Percentiles rank a stretch among this genome's conserved stretches.
Evolutionary conservation across 2,888 invertebrate genomes (phyloP).

Genomic region (Caenorhabditis doughertyi): DNA sequence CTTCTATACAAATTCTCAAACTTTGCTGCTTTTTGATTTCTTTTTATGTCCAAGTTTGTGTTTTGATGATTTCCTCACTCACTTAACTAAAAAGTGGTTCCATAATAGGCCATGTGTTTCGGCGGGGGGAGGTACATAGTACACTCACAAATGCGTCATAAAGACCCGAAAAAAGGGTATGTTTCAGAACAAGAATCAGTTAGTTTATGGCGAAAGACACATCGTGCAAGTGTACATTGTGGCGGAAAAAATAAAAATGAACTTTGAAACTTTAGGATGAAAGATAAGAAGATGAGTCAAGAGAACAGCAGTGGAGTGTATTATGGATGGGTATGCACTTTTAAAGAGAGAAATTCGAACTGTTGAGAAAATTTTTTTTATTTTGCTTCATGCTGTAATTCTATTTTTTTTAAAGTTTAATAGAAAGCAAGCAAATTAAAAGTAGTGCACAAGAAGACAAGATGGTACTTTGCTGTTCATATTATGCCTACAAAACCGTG

Average conservation of each 20-base stretch:
- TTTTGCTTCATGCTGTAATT: too few species aligned
- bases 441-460: too few species aligned
- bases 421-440: too few species aligned
- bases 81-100: conserved; percentile 8
- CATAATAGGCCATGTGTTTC: conserved; percentile 6
- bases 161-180: neutral
- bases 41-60: conserved; percentile 1
- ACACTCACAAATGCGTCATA: conserved; percentile 12
- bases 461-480: too few species aligned
- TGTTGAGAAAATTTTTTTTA: too few species aligned
- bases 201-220: neutral
- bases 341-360: too few species aligned
- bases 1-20: neutral
- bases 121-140: conserved; percentile 20
- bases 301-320: neutral
- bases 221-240: neutral
- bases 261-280: neutral
- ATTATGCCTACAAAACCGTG: too few species aligned
- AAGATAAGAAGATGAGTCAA: neutral
- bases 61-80: conserved; percentile 13
- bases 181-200: conserved; percentile 24
- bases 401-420: too few species aligned
- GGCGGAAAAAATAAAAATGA: neutral
- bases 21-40: neutral
- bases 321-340: too few species aligned